These are phyloP conservation scores for Xerus inauris DNA, from an alignment of 2,113 vertebrate genomes.

Conservation along the genomic window DNA sequence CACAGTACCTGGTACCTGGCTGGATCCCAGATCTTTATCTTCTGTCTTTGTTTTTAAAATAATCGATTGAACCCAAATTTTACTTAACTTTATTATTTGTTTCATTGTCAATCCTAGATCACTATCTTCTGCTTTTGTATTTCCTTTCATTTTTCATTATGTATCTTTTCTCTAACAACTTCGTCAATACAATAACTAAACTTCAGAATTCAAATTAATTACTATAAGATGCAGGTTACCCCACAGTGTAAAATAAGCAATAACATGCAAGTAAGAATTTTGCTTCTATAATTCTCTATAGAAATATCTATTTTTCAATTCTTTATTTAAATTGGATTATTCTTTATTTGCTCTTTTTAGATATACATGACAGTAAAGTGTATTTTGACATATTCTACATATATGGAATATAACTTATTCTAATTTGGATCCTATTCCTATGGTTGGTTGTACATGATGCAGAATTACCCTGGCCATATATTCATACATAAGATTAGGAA, in stretches of 20 bases:
- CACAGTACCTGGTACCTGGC: no score
- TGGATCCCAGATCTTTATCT: not conserved
- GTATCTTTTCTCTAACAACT: not conserved
- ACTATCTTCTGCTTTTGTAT: not conserved
- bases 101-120: not conserved
- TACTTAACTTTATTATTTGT: not conserved
- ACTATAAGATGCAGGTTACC: not conserved
- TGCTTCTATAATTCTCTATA: not conserved
- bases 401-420: no score
- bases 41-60: not conserved
- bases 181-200: not conserved
- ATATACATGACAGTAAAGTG: no score
- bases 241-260: not conserved
- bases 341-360: not conserved
- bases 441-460: no score
- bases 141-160: slow-evolving; percentile 18
- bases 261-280: not conserved
- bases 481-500: no score
- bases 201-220: slow-evolving; percentile 35
- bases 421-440: no score
- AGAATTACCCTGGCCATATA: no score
- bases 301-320: slow-evolving; percentile 11
- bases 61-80: not conserved
- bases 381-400: no score
- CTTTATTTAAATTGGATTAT: not conserved